These are phyloP conservation scores for Dipodomys stephensi DNA, from an alignment of 2,113 vertebrate species.

Conservation along the genomic window DNA sequence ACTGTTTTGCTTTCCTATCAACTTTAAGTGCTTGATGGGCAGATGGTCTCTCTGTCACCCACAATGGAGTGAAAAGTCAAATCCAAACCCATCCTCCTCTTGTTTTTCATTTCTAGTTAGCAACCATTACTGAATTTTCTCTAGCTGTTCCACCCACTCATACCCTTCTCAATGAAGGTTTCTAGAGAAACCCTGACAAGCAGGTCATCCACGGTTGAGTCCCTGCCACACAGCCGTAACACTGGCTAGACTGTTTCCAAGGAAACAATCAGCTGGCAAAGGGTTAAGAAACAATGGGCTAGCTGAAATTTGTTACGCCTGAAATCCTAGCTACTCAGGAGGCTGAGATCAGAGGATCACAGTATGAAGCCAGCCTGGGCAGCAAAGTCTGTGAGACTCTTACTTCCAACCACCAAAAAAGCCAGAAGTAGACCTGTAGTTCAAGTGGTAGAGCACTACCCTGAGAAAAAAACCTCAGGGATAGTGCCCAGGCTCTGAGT, in stretches of 20 bases:
- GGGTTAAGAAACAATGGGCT: not conserved
- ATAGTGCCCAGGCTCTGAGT: too few relatives aligned
- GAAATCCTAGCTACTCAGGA: too few relatives aligned
- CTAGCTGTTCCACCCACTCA: not conserved
- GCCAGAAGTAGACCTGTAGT: too few relatives aligned
- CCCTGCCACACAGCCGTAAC: not conserved
- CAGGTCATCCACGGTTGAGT: not conserved
- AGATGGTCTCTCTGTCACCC: not conserved
- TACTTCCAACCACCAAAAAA: too few relatives aligned
- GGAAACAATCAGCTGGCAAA: not conserved
- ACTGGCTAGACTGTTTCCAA: not conserved
- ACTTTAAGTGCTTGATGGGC: not conserved
- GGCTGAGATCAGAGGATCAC: too few relatives aligned
- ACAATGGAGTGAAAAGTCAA: not conserved
- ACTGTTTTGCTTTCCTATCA: not conserved
- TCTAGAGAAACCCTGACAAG: not conserved
- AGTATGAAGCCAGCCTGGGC: too few relatives aligned
- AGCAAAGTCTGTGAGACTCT: too few relatives aligned
- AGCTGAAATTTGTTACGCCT: too few relatives aligned
- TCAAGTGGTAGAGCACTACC: too few relatives aligned
- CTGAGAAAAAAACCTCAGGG: too few relatives aligned
- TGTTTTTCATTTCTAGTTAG: not conserved
- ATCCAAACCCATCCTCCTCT: not conserved
- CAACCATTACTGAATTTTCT: not conserved
- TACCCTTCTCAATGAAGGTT: not conserved